Evolutionary conservation across 2,888 invertebrate species (phyloP), one percentile per base, ranked within the genome.

Genomic region (Archips crataeganus): DNA sequence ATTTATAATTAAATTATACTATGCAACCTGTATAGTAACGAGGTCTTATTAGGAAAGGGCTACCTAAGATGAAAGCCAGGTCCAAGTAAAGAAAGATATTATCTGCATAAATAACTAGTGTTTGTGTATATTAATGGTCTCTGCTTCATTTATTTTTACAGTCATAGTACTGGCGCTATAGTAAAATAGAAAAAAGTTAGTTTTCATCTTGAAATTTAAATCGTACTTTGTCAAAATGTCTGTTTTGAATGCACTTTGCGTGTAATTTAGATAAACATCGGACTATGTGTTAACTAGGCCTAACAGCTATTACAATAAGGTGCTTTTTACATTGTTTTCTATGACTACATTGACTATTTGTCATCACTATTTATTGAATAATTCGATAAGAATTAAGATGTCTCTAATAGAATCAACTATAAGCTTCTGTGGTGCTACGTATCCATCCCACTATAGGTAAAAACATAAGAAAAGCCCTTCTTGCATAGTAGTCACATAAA

Each of bases 371-470:
- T 23, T 2, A 36, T 9, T 54, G 23, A 34, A 34, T 59, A 59
- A 32, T 59, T 34, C 32, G 32, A 59, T 11, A 59, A 0, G 34
- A 59, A 36, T 13, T 34, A 36, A 34, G 11, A 57, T 32, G 32
- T 57, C 32, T 57, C 57, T 57, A 11, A 49, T 49, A 49, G 49
- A 49, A 54, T 54, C 54, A 57, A 32, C n/a, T 15, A 9, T 63
- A 47, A 49, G 47, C 47, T 63, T 63, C 23, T 13, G 11, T 65
- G 73, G 73, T 73, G 73, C 73, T 73, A 69, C n/a, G 47, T 59
- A 9, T 68, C 72, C 73, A 73, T 73, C 68, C 68, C 63, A 49
- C 68, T 34, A 65, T 45, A 39, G 39, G 4, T 4, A 39, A 39
- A 3, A 39, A 5, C 23, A 23, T 23, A 23, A 23, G 23, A 3